phyloP scores from a whole-genome alignment of 2,888 invertebrate species.

The Zele albiditarsus region DNA sequence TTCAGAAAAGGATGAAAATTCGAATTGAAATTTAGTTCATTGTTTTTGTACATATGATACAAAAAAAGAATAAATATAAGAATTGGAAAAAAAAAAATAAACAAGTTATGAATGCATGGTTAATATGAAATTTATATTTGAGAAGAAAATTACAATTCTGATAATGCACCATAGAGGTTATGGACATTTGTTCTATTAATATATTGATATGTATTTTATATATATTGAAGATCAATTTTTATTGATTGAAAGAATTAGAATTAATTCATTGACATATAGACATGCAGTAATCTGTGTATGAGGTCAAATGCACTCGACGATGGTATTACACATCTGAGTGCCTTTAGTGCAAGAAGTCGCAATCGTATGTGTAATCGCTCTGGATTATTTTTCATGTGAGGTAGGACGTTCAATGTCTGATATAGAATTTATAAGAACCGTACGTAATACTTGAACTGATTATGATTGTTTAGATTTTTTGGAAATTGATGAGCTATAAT shows the following conservation, averaged over 20 bases:
- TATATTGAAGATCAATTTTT: not conserved
- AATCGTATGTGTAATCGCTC: not conserved
- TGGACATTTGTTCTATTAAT: not conserved
- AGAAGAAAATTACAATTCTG: not conserved
- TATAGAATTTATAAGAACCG: not conserved
- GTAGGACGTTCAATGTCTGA: not conserved
- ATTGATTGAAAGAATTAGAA: not conserved
- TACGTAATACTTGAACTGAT: not conserved
- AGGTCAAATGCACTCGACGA: not conserved
- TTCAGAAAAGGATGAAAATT: not conserved
- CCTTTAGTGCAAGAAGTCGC: not conserved
- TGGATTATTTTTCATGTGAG: too few species aligned
- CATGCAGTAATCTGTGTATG: not conserved
- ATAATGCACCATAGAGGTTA: not conserved
- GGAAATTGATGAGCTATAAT: not conserved
- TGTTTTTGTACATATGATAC: too few species aligned
- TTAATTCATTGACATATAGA: not conserved
- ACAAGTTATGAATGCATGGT: not conserved
- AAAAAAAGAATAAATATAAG: too few species aligned
- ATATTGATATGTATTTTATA: not conserved
- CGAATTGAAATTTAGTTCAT: not conserved
- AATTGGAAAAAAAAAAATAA: too few species aligned
- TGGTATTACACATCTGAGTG: not conserved
- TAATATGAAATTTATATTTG: not conserved
- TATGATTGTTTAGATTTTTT: not conserved